Evolutionary conservation across 2,888 invertebrate genomes (phyloP).

Genomic region (Strigamia transsilvanica): DNA sequence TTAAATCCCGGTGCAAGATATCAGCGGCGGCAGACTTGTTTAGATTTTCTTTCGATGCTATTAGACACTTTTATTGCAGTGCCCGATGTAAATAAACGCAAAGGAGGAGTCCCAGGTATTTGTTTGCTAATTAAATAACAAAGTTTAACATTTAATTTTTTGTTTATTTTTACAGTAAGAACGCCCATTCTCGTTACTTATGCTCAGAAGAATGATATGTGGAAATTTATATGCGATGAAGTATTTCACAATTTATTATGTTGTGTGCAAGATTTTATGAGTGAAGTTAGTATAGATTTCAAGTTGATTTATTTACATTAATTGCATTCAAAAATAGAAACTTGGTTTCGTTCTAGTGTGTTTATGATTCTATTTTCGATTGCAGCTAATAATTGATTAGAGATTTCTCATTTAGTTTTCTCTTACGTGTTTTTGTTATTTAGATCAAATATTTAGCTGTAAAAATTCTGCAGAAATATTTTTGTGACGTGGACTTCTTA

Average conservation of each 20-base stretch:
- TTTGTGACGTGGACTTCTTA: background rate
- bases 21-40: constrained; percentile 68
- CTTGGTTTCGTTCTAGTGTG: too few relatives aligned
- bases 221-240: constrained; percentile 54
- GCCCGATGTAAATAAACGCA: constrained; percentile 53
- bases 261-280: constrained; percentile 56
- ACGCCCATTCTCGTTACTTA: constrained; percentile 15
- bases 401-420: background rate
- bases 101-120: constrained; percentile 56
- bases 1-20: constrained; percentile 71
- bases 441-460: constrained; percentile 5
- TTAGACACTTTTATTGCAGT: constrained; percentile 56
- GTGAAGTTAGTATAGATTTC: constrained; percentile 54
- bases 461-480: constrained; percentile 13
- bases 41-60: constrained; percentile 53
- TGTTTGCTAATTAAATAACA: background rate
- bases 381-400: too few relatives aligned
- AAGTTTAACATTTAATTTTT: background rate
- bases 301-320: background rate
- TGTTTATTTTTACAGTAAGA: constrained; percentile 18
- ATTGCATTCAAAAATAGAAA: too few relatives aligned
- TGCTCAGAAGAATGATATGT: constrained; percentile 54
- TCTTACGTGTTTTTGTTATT: background rate
- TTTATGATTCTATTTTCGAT: too few relatives aligned
- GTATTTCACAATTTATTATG: constrained; percentile 53